A percentile compares a stretch with the other conserved stretches of the same genome.
These are phyloP conservation scores for Ameiurus melas DNA, from an alignment of 2,113 vertebrate species.

Conservation along the genomic window DNA sequence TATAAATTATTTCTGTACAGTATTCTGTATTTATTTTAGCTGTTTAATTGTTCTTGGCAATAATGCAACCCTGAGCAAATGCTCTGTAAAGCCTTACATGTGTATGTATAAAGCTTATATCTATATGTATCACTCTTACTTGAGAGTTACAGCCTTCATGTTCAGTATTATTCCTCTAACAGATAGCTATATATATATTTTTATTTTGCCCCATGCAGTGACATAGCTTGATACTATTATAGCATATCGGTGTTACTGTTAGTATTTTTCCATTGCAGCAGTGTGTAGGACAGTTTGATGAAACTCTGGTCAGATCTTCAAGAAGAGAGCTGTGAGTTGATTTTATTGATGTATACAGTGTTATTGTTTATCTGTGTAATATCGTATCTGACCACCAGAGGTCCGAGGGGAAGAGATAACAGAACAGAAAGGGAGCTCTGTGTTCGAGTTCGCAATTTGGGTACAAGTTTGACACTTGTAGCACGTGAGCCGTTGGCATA, in stretches of 20 bases:
- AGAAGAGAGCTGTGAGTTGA: not conserved
- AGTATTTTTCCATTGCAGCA: slow-evolving; percentile 6
- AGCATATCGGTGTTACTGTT: slow-evolving; percentile 37
- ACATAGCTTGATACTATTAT: slow-evolving; percentile 6
- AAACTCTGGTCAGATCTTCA: slow-evolving; percentile 6
- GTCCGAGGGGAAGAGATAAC: not conserved
- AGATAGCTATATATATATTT: slow-evolving; percentile 56
- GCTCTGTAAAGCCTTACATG: slow-evolving; percentile 76
- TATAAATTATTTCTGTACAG: slow-evolving; percentile 80
- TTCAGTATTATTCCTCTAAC: slow-evolving; percentile 58
- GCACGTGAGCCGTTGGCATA: not conserved
- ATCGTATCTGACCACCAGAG: not conserved
- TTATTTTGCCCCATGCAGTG: not conserved
- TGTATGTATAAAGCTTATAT: slow-evolving; percentile 68
- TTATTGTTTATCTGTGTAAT: slow-evolving; percentile 2
- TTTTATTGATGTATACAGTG: not conserved
- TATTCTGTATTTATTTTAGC: slow-evolving; percentile 79
- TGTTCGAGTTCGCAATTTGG: not conserved
- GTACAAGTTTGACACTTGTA: not conserved
- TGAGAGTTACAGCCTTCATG: slow-evolving; percentile 57
- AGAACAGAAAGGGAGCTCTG: not conserved
- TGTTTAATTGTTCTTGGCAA: slow-evolving; percentile 80
- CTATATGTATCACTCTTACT: slow-evolving; percentile 55
- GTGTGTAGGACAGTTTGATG: not conserved
- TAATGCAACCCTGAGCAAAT: slow-evolving; percentile 77